A percentile compares a stretch with the other conserved stretches of the same genome.
phyloP scores from a whole-genome alignment of 2,797 vertebrate species.

The Channallabes apus region DNA sequence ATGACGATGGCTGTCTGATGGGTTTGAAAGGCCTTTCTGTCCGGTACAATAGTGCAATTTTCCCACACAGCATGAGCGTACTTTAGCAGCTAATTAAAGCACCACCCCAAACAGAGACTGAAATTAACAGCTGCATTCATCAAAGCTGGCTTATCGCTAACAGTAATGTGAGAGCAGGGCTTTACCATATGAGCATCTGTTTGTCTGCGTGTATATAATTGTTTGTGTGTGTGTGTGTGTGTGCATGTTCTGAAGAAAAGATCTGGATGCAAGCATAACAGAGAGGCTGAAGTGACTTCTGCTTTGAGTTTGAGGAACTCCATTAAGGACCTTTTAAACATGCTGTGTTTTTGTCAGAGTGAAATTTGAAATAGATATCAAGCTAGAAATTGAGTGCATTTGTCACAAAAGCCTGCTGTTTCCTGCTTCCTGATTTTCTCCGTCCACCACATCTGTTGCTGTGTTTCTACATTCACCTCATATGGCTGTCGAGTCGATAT shows the following conservation, averaged over 20 bases:
- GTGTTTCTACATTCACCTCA: neutral
- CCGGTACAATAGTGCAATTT: constrained; percentile 18
- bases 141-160: constrained; percentile 35
- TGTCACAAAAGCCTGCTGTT: neutral
- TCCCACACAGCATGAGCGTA: constrained; percentile 33
- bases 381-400: neutral
- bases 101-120: constrained; percentile 36
- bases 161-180: constrained; percentile 7
- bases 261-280: neutral
- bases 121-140: constrained; percentile 43
- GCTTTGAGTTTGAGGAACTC: neutral
- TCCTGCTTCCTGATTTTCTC: neutral
- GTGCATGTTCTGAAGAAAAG: neutral
- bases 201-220: neutral
- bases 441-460: neutral
- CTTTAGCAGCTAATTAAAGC: constrained; percentile 50
- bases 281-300: neutral
- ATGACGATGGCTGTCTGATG: neutral
- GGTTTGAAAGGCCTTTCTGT: constrained; percentile 31
- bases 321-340: constrained; percentile 16
- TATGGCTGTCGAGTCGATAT: neutral
- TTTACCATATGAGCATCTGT: constrained; percentile 16
- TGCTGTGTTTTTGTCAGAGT: constrained; percentile 8
- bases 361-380: neutral
- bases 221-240: constrained; percentile 9